These are phyloP conservation scores for Thamnophis sirtalis DNA, from an alignment of 2,113 vertebrate species.

Conservation along the genomic window DNA sequence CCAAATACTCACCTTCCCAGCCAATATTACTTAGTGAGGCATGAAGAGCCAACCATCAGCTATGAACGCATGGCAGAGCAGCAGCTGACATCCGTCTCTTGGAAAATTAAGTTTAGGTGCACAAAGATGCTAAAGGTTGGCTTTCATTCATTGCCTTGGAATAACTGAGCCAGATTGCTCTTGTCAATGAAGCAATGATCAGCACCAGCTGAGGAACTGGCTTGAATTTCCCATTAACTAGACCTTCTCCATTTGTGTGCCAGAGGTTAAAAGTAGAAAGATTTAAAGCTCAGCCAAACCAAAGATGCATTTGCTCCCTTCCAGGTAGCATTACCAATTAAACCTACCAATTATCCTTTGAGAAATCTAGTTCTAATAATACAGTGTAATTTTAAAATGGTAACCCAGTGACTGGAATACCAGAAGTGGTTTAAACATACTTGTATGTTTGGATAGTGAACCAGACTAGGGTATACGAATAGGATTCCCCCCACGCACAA, in stretches of 20 bases:
- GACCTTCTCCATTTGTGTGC: neutral
- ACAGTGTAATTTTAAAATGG: neutral
- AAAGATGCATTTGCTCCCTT: neutral
- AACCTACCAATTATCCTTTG: neutral
- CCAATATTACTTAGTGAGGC: slow-evolving; percentile 45
- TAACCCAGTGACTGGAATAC: neutral
- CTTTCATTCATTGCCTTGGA: slow-evolving; percentile 41
- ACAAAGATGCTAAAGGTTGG: slow-evolving; percentile 2
- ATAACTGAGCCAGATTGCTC: slow-evolving; percentile 30
- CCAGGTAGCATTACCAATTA: neutral
- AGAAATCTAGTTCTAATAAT: neutral
- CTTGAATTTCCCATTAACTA: slow-evolving; percentile 20
- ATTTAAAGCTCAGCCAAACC: slow-evolving; percentile 10
- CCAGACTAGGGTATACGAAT: neutral
- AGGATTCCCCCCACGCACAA: neutral
- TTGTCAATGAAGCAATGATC: slow-evolving; percentile 38
- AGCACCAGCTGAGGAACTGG: slow-evolving; percentile 40
- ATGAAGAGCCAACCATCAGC: slow-evolving; percentile 20
- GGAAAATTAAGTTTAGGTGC: slow-evolving; percentile 49
- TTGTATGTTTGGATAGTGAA: neutral
- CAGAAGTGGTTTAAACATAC: neutral
- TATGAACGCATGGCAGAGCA: slow-evolving; percentile 26
- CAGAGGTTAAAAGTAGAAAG: slow-evolving; percentile 21
- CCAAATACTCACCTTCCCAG: slow-evolving; percentile 47
- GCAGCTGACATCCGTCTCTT: slow-evolving; percentile 56